These are phyloP conservation scores for Eupithecia tripunctaria DNA, from an alignment of 2,888 invertebrate genomes.

Conservation along the genomic window DNA sequence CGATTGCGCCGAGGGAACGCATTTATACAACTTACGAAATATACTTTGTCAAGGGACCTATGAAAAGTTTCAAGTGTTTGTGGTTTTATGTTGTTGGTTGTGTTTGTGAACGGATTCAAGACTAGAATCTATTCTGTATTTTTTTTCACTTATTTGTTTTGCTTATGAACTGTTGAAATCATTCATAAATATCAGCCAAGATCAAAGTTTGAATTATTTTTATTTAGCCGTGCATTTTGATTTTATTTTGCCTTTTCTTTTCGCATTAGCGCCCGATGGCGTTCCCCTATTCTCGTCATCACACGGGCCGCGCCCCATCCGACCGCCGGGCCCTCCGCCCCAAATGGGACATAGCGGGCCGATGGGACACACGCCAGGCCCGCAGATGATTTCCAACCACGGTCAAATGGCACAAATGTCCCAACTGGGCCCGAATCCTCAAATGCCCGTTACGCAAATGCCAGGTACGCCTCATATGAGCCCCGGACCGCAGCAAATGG, in stretches of 20 bases:
- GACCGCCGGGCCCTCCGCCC: constrained; percentile 68
- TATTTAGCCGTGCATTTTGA: constrained; percentile 57
- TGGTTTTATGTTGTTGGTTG: constrained; percentile 21
- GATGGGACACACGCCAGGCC: constrained; percentile 37
- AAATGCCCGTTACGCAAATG: constrained; percentile 36
- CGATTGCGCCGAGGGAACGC: neutral
- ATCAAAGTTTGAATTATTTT: constrained; percentile 47
- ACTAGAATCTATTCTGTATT: constrained; percentile 13
- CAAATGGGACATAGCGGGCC: constrained; percentile 41
- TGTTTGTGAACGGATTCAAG: constrained; percentile 30
- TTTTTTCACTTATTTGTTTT: neutral
- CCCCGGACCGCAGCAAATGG: constrained; percentile 44
- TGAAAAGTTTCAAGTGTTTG: constrained; percentile 10
- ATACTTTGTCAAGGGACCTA: constrained; percentile 4
- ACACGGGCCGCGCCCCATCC: constrained; percentile 70
- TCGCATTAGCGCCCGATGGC: constrained; percentile 77
- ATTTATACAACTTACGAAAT: neutral
- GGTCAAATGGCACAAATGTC: constrained; percentile 30
- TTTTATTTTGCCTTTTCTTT: constrained; percentile 71
- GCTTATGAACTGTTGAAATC: constrained; percentile 10
- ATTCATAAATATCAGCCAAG: constrained; percentile 29
- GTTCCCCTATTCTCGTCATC: constrained; percentile 78
- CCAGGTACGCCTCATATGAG: constrained; percentile 37
- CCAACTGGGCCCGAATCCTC: constrained; percentile 29
- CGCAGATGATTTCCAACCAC: constrained; percentile 56